Evolutionary conservation across 2,113 vertebrate species (phyloP).

Genomic region (Podocnemis expansa): DNA sequence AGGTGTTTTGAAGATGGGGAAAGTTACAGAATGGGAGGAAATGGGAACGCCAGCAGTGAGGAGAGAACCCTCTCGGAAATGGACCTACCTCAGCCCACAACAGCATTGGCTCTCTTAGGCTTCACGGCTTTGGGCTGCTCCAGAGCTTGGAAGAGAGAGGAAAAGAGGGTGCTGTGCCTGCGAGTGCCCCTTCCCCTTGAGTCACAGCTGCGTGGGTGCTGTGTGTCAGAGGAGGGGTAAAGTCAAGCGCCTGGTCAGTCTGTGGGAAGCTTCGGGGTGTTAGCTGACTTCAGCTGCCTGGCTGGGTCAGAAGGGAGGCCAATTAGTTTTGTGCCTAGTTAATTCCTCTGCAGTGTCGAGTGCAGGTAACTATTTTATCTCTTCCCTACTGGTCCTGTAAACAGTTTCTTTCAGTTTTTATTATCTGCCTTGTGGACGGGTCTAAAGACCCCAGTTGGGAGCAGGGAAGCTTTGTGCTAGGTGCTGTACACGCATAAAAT

Average conservation of each 20-base stretch:
- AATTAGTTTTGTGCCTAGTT: neutral
- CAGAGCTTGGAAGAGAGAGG: neutral
- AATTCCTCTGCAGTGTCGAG: neutral
- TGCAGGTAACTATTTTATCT: neutral
- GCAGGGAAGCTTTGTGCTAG: neutral
- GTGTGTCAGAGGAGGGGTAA: neutral
- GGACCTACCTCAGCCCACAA: neutral
- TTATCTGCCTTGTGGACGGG: neutral
- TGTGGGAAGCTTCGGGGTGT: neutral
- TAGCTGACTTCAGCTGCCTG: neutral
- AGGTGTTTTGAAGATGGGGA: too few relatives aligned
- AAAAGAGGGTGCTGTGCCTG: neutral
- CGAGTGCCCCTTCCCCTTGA: neutral
- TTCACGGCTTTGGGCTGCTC: neutral
- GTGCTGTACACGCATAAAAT: neutral
- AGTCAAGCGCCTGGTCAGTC: neutral
- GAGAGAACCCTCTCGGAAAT: too few relatives aligned
- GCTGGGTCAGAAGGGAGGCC: rapidly evolving
- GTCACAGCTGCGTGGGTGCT: neutral
- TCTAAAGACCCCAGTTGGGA: neutral
- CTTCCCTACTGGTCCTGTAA: neutral
- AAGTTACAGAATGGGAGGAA: too few relatives aligned
- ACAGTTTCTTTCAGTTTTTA: neutral
- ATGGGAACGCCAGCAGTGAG: too few relatives aligned
- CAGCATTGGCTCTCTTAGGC: neutral